Evolutionary conservation across 2,113 vertebrate genomes (phyloP).

Genomic region (Stegostoma tigrinum): DNA sequence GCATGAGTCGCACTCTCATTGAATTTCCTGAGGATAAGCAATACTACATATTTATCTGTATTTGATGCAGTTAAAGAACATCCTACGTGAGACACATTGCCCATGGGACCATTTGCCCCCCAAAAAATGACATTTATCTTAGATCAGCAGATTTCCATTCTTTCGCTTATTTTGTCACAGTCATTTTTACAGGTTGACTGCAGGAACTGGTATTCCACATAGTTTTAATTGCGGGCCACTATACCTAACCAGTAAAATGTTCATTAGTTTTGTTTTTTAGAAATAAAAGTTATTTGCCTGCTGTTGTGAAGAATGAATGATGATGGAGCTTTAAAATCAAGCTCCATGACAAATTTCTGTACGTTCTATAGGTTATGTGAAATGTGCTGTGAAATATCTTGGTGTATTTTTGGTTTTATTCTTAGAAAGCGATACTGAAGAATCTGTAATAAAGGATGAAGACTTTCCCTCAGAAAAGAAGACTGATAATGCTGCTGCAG

Average conservation of each 20-base stretch:
- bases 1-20: no score
- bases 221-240: neutral
- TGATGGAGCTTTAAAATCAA: neutral
- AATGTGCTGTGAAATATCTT: neutral
- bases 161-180: neutral
- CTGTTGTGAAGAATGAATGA: neutral
- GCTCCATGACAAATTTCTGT: neutral
- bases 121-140: no score
- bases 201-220: neutral
- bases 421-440: constrained; percentile 16
- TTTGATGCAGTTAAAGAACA: no score
- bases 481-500: neutral
- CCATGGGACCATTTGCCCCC: no score
- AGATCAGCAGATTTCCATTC: neutral
- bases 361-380: no score
- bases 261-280: neutral
- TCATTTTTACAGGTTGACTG: neutral
- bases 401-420: neutral
- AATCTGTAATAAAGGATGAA: constrained; percentile 26
- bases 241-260: neutral
- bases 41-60: no score
- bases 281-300: neutral
- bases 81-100: no score
- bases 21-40: no score
- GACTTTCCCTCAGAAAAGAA: neutral